Base-by-base conservation (phyloP, 2,888 invertebrate species). In the Nasonovia ribisnigri region DNA sequence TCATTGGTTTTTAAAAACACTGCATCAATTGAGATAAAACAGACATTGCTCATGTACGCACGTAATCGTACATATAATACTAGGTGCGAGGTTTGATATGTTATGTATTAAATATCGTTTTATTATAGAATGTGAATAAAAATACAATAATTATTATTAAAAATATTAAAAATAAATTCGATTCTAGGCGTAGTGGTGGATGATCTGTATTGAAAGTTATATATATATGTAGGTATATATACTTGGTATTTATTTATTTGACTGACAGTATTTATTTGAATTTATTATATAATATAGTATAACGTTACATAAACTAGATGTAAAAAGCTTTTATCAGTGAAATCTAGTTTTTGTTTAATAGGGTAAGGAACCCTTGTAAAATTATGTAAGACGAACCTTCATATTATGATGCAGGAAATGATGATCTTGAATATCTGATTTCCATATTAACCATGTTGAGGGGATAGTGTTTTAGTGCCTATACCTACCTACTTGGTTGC, bases 351-450 rank as follows among this genome's bases (percentile, higher is more conserved):
- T 84, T 54, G 91, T 91, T 84, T 54, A n/a, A n/a, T 91, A 43
- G 54, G 84, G 54, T 20, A 54, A 91, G 24, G 29, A 84, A 91
- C 84, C 84, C 42, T 36, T 84, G 84, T 91, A 91, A 91, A 48
- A 84, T 91, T 2, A 91, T 84, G 91, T 84, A 84, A 91, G 26
- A 51, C n/a, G 54, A 91, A 91, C 91, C 91, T 54, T 36, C 36
- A 20, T 36, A 67, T 36, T n/a, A 77, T 77, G 90, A 36, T 46
- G 60, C 43, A 26, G 48, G 77, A 90, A 51, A 42, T 90, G 77
- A 77, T 13, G 77, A 77, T 60, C 84, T 86, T 42, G 46, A 60
- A 86, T 87, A 67, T 87, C 87, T 67, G 11, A 92, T 87, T 87
- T 91, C 91, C n/a, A 54, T 36, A 54, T 84, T 29, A 43, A 51